Evolutionary conservation across 2,113 vertebrate genomes (phyloP), one percentile per base, ranked within the genome.

Genomic region (Psilopogon haemacephalus): DNA sequence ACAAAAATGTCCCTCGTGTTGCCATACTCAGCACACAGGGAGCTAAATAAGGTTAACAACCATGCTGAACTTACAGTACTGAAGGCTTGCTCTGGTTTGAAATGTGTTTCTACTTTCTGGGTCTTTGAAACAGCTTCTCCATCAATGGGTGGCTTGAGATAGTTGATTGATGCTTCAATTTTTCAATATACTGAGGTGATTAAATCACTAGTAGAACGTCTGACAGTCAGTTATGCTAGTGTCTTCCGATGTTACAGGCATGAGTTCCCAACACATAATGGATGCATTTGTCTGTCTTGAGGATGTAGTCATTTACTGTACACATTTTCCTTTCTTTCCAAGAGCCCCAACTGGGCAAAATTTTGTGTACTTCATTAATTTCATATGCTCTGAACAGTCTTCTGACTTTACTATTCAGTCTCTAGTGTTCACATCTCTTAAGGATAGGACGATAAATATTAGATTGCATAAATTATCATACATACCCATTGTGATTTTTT

Each of bases 1-100:
- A 88, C 88, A 54, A 40, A 95, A 92, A 96, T 71, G 70, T 96
- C 91, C 89, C 86, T 89, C 69, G 80, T 80, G 91, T 96, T 96
- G 92, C 97, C 69, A 38, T 73, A 64, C 63, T 87, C 46, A 85
- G 76, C 59, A 55, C 35, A 55, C 38, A 24, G 5, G 27, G 19
- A 63, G 33, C 60, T 48, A 28, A 32, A 69, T n/a, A 86, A 80
- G 59, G 23, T 76, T 78, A 83, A 58, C n/a, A 85, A 11, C 67
- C 72, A n/a, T 28, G 26, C 12, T 42, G 56, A 77, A 71, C 63
- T 35, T 79, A 32, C 3, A 88, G 52, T 6, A 56, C 8, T 20
- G 16, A 80, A 86, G n/a, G 8, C 18, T 38, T 59, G 15, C 18
- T 15, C 27, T 32, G 10, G 7, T 55, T 48, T 82, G 26, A 89